Evolutionary conservation across 1,140 invertebrate species (phyloP), one percentile per base, ranked within the genome.

Genomic region (Rhopalosiphum maidis): DNA sequence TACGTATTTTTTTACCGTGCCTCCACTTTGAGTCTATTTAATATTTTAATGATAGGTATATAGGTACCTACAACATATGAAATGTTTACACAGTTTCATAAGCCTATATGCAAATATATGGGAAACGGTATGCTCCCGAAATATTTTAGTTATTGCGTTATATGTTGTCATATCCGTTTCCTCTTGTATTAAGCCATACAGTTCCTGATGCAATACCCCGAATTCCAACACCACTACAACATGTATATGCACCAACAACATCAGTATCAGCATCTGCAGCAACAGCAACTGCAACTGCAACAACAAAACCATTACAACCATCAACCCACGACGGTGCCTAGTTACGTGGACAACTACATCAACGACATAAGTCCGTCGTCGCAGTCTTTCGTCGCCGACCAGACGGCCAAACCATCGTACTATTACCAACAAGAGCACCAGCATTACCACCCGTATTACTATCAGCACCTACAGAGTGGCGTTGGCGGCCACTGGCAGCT

Each of bases 181-280:
- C 89, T 35, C 35, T 35, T 60, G 23, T 41, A 43, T 91, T 48
- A 90, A 93, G 93, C 93, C 9, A 89, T 93, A 54, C 93, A 93
- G 89, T 93, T 90, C 68, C 87, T 93, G 88, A 51, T 93, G 90
- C 93, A 93, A 82, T 90, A 93, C n/a, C 93, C 93, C 35, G 93
- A 93, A 91, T 93, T 93, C 35, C 93, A 93, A 77, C 93, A 93
- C n/a, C 90, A 90, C 30, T 93, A 93, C 68, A 55, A 85, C 43
- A 54, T 93, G 89, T 90, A 90, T 37, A 30, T 93, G 82, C 89
- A 91, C 41, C 93, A 93, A 86, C 89, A 93, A 90, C 93, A 93
- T 54, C 87, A 93, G 54, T 87, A 93, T 9, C 85, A 87, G 8
- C 93, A 89, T 15, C 87, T 83, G 15, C 87, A 90, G 43, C 87